Evolutionary conservation across 2,113 vertebrate genomes (phyloP), one percentile per base, ranked within the genome.

Genomic region (Onychostruthus taczanowskii): DNA sequence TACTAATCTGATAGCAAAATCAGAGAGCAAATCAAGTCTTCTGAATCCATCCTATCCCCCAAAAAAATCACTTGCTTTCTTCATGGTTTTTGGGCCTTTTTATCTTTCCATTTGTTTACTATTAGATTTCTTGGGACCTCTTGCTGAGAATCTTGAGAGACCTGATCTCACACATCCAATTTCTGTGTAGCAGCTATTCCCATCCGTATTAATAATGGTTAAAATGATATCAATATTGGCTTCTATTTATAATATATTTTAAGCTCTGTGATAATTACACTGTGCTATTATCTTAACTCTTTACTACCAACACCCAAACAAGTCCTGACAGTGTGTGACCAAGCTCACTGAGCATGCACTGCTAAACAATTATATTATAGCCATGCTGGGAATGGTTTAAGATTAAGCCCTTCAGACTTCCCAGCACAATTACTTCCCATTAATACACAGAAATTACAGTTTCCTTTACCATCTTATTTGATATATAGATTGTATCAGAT

Each of bases 81-180:
- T 80, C 24, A 21, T 26, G 15, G 0, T 21, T n/a, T 43, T 18
- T 7, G 10, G 2, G 6, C 26, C 2, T 9, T 50, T 6, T 18
- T 50, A 30, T 58, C 5, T 88, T 86, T 33, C 18, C 3, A 17
- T 53, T 62, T 77, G 2, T 87, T 89, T 84, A 28, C 11, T 35
- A 37, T n/a, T 72, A 49, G 28, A 68, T 13, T 56, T 37, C 8
- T 79, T 49, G 46, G 9, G 70, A 53, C 8, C 8, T 77, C 75
- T 70, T 4, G 5, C 1, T 63, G 39, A 73, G 15, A 43, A 21
- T 66, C 14, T 56, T 66, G 27, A 84, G 9, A 63, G 11, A 18
- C 16, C 2, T 24, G 16, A 66, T 37, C 28, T 73, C 59, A 83
- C 31, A 39, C 37, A 52, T 55, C 3, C 10, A 28, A 3, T 59